Evolutionary conservation across 2,113 vertebrate genomes (phyloP).

Genomic region (Podarcis cretensis): DNA sequence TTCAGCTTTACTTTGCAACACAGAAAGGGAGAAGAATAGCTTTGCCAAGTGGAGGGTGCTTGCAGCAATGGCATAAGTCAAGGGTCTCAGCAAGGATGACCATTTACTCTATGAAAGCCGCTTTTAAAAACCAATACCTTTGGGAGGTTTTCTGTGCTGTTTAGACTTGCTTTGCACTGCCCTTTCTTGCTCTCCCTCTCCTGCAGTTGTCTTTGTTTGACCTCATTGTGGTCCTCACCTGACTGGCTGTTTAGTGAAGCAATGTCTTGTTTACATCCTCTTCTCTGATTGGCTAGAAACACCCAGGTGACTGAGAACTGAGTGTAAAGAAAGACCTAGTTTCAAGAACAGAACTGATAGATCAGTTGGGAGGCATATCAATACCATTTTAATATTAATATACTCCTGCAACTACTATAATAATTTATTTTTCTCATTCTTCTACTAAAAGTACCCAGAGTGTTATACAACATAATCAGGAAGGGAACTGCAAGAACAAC

Average conservation of each 20-base stretch:
- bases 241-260: not conserved
- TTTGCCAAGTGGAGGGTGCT: not conserved
- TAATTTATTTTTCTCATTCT: not conserved
- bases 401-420: too few species aligned
- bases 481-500: not conserved
- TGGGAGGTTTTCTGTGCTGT: not conserved
- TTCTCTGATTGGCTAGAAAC: not conserved
- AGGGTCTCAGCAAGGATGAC: not conserved
- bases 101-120: not conserved
- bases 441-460: not conserved
- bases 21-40: constrained; percentile 1
- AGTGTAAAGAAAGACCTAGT: not conserved
- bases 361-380: not conserved
- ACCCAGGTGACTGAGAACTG: not conserved
- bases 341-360: not conserved
- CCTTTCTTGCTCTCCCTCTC: not conserved
- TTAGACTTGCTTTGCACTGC: not conserved
- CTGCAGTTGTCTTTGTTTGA: not conserved
- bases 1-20: not conserved
- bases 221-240: not conserved
- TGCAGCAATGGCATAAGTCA: not conserved
- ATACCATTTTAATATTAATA: not conserved
- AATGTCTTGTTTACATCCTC: not conserved
- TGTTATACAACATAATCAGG: not conserved
- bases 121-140: not conserved